Conservation (phyloP, 1,140 invertebrate species). For the Coptotermes formosanus region DNA sequence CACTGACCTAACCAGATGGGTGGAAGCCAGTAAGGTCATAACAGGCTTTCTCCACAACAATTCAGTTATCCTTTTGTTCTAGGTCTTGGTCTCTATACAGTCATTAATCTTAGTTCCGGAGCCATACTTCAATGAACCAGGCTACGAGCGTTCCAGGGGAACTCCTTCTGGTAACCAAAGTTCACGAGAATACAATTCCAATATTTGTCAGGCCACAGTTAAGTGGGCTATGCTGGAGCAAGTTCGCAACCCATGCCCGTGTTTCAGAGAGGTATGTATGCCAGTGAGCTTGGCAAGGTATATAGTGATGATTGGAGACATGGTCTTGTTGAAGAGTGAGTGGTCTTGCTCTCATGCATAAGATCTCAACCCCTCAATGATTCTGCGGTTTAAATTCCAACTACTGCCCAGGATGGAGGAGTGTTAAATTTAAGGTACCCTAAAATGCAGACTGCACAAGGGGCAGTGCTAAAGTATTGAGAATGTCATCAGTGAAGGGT, state of each 20-base stretch:
- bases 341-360: too few relatives aligned
- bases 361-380: too few relatives aligned
- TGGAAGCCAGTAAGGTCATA: too few relatives aligned
- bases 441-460: too few relatives aligned
- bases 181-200: conserved; percentile 91
- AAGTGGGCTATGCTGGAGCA: conserved; percentile 97
- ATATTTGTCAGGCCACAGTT: conserved; percentile 92
- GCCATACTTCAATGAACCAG: conserved; percentile 98
- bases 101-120: conserved; percentile 93
- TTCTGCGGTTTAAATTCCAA: too few relatives aligned
- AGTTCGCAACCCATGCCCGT: conserved; percentile 84
- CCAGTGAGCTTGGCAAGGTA: background rate
- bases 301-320: background rate
- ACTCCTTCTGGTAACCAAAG: conserved; percentile 84
- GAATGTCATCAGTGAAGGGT: too few relatives aligned
- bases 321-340: background rate
- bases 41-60: too few relatives aligned
- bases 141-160: conserved; percentile 89
- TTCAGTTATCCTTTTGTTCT: background rate
- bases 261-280: conserved; percentile 79
- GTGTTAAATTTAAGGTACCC: too few relatives aligned
- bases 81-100: conserved; percentile 95
- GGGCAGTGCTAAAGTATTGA: too few relatives aligned
- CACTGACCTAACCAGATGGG: too few relatives aligned
- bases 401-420: too few relatives aligned